These are phyloP conservation scores for human DNA, from an alignment of 2,113 vertebrate genomes.

Conservation along the genomic window GRCh38 chr1:232623001-232623500, in stretches of 20 bases:
- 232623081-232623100: background rate
- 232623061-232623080: rapidly evolving
- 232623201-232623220: background rate
- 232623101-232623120: too few species aligned
- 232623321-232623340: too few species aligned
- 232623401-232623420: too few species aligned
- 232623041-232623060: background rate
- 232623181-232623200: rapidly evolving
- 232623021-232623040: background rate
- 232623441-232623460: too few species aligned
- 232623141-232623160: background rate
- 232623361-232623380: too few species aligned
- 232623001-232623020: background rate
- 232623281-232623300: rapidly evolving
- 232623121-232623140: background rate
- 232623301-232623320: background rate
- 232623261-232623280: background rate
- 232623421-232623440: too few species aligned
- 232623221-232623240: background rate
- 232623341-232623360: too few species aligned
- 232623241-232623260: too few species aligned
- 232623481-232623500: too few species aligned
- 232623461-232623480: too few species aligned
- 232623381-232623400: too few species aligned
- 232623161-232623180: background rate